Percentiles rank a stretch among this genome's conserved stretches.
phyloP scores from a whole-genome alignment of 2,888 invertebrate genomes.

The Drosophila leonis region DNA sequence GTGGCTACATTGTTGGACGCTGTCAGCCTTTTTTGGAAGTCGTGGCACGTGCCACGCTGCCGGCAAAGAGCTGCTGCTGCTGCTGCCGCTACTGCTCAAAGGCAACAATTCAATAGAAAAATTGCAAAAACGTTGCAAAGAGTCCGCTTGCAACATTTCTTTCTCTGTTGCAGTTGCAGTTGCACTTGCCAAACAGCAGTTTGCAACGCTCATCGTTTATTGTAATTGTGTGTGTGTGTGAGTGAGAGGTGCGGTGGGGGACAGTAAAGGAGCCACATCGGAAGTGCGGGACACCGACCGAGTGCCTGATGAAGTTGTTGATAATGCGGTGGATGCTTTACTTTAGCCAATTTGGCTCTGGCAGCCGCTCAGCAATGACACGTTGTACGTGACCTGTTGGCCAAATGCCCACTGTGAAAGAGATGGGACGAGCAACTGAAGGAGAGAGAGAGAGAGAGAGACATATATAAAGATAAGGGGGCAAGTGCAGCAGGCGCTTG shows the following conservation, averaged over 20 bases:
- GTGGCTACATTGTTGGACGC: slow-evolving; percentile 65
- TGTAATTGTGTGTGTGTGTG: slow-evolving; percentile 60
- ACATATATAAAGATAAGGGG: not conserved
- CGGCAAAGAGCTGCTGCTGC: slow-evolving; percentile 47
- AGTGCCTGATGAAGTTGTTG: slow-evolving; percentile 71
- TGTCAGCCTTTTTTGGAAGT: slow-evolving; percentile 58
- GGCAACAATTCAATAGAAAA: slow-evolving; percentile 71
- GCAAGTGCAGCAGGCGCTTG: slow-evolving; percentile 17
- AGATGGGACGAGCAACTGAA: slow-evolving; percentile 12
- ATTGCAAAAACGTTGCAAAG: slow-evolving; percentile 59
- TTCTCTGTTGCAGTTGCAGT: slow-evolving; percentile 34
- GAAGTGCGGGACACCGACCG: slow-evolving; percentile 27
- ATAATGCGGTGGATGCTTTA: slow-evolving; percentile 76
- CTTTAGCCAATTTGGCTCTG: slow-evolving; percentile 77
- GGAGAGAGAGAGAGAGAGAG: slow-evolving; percentile 4
- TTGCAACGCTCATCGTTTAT: slow-evolving; percentile 64
- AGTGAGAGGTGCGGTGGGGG: no score
- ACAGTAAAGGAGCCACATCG: no score
- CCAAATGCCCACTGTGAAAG: slow-evolving; percentile 56
- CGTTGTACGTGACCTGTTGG: slow-evolving; percentile 73
- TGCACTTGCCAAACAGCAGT: slow-evolving; percentile 56
- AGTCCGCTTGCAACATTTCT: slow-evolving; percentile 44
- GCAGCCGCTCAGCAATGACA: slow-evolving; percentile 77
- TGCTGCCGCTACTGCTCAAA: slow-evolving; percentile 36
- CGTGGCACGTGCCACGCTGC: slow-evolving; percentile 69